Percentiles rank a stretch among this genome's conserved stretches.
These are phyloP conservation scores for Epinephelus fuscoguttatus DNA, from an alignment of 2,113 vertebrate species.

Conservation along the genomic window DNA sequence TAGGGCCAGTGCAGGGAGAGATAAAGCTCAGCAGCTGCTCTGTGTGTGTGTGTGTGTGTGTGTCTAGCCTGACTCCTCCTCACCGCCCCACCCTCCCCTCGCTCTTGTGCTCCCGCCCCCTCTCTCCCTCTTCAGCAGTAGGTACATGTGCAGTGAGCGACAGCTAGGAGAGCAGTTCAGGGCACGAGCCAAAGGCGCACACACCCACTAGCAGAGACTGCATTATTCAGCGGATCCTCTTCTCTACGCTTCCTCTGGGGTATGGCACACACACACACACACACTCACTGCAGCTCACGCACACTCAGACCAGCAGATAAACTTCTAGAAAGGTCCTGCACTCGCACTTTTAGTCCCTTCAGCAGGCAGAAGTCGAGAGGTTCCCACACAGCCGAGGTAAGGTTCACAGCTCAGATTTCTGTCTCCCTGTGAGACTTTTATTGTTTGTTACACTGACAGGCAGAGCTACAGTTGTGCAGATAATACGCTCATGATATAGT, in stretches of 20 bases:
- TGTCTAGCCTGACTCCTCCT: constrained; percentile 71
- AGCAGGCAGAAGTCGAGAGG: constrained; percentile 45
- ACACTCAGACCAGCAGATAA: constrained; percentile 43
- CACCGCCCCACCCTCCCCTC: constrained; percentile 52
- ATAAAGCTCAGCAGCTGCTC: constrained; percentile 57
- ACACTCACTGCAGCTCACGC: constrained; percentile 5
- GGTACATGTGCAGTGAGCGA: constrained; percentile 73
- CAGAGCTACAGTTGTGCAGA: neutral
- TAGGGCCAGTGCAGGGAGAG: constrained; percentile 50
- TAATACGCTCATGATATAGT: neutral
- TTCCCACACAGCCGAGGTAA: constrained; percentile 50
- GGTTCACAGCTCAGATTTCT: constrained; percentile 25
- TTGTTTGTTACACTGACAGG: neutral
- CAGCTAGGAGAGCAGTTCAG: constrained; percentile 73
- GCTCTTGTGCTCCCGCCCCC: constrained; percentile 46
- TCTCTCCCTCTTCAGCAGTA: constrained; percentile 52
- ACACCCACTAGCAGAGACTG: constrained; percentile 70
- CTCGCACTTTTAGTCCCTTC: constrained; percentile 16
- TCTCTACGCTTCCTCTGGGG: constrained; percentile 44
- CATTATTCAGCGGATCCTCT: constrained; percentile 57
- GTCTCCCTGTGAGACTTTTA: constrained; percentile 14
- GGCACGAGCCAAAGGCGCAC: constrained; percentile 76
- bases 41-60: neutral
- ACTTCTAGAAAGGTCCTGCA: constrained; percentile 58
- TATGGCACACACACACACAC: constrained; percentile 44